Conservation (phyloP, 2,113 vertebrate genomes). For the Ariopsis seemanni region DNA sequence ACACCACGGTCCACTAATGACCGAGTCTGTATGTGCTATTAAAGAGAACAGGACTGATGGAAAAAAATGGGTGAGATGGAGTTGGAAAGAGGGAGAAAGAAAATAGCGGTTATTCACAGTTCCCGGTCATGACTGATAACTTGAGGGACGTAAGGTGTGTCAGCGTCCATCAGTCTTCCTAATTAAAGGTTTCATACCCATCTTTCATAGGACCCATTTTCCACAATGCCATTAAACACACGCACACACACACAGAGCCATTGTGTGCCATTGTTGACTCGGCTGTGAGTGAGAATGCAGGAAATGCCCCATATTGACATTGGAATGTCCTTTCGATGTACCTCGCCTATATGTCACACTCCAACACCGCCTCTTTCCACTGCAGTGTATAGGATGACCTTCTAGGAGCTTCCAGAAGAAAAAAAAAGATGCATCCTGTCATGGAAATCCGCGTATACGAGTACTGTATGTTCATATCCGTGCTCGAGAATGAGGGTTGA, state of each 20-base stretch:
- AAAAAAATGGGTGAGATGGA: neutral
- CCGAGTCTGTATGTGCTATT: constrained; percentile 32
- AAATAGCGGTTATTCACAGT: constrained; percentile 31
- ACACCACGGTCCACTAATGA: constrained; percentile 35
- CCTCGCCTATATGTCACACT: constrained; percentile 17
- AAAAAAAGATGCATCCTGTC: neutral
- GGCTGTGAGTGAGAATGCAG: constrained; percentile 21
- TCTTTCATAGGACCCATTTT: constrained; percentile 40
- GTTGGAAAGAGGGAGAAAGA: constrained; percentile 13
- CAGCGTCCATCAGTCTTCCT: constrained; percentile 57
- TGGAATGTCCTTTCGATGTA: constrained; percentile 37
- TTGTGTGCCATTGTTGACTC: constrained; percentile 33
- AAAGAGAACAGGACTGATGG: constrained; percentile 10
- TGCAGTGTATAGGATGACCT: neutral
- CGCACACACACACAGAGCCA: constrained; percentile 26
- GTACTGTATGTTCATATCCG: neutral
- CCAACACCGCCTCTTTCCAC: constrained; percentile 2
- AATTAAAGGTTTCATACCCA: constrained; percentile 57
- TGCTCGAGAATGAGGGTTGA: neutral
- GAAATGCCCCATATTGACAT: constrained; percentile 45
- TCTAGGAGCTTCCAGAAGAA: neutral
- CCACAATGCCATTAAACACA: constrained; percentile 38
- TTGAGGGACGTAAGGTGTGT: constrained; percentile 59
- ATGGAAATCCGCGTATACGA: neutral
- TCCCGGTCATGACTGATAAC: constrained; percentile 62